These are phyloP conservation scores for Drosophila nebulosa DNA, from an alignment of 1,140 invertebrate species.

Conservation along the genomic window DNA sequence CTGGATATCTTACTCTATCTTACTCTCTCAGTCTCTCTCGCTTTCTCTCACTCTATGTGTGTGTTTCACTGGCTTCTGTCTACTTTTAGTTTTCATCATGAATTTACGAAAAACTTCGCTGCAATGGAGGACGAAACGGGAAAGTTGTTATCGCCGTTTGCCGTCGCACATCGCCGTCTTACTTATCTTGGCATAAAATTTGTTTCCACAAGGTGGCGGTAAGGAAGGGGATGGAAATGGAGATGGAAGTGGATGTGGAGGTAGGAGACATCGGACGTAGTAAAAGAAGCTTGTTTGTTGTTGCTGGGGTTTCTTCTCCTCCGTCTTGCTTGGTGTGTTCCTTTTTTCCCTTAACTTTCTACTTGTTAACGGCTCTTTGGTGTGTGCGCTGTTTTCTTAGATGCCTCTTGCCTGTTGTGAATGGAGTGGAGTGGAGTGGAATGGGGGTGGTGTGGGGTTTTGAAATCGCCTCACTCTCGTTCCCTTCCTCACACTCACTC, in stretches of 20 bases:
- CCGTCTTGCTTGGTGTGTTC: background rate
- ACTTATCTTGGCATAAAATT: conserved; percentile 78
- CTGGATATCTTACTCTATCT: background rate
- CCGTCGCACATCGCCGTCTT: conserved; percentile 24
- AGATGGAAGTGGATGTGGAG: background rate
- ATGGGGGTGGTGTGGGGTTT: no score
- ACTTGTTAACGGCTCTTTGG: conserved; percentile 69
- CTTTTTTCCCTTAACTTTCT: conserved; percentile 44
- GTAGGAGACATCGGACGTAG: conserved; percentile 8
- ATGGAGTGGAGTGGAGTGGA: background rate
- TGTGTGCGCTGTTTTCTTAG: conserved; percentile 38
- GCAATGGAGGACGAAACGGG: conserved; percentile 24
- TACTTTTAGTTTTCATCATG: conserved; percentile 77
- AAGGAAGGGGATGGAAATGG: background rate
- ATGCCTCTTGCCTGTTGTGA: conserved; percentile 14
- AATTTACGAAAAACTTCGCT: conserved; percentile 66
- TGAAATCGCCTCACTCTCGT: no score
- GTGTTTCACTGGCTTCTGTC: conserved; percentile 26
- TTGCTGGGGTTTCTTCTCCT: background rate
- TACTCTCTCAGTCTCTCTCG: background rate
- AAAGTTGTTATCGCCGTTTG: conserved; percentile 51
- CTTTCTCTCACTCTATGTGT: background rate
- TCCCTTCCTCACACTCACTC: conserved; percentile 18
- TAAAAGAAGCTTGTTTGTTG: background rate
- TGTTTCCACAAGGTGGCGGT: conserved; percentile 54